Evolutionary conservation across 2,113 vertebrate genomes (phyloP), one percentile per base, ranked within the genome.

Genomic region (Labrus mixtus): DNA sequence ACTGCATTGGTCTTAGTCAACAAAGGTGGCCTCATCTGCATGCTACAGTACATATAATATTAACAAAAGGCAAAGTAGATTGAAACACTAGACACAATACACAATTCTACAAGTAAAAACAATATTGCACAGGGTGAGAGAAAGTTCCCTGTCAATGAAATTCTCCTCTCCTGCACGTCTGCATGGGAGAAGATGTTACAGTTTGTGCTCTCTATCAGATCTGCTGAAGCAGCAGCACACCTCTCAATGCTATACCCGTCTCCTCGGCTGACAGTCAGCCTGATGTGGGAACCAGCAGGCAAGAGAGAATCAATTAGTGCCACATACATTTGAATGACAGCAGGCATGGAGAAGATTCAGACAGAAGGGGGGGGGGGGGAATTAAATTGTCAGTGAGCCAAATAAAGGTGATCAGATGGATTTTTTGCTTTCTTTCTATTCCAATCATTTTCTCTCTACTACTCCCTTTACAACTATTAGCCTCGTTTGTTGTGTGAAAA

Each of bases 291-390:
- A 75, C 64, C 77, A 86, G 76, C 67, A 50, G 69, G 73, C 64
- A 81, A 82, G 83, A 85, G 68, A 51, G 60, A 86, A 88, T 93
- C 90, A 91, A 94, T 92, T 92, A 92, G 73, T 46, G 76, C 65
- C 68, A 68, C 55, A 60, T 69, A 56, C 19, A 20, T 73, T 71
- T 83, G 83, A 91, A 73, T 84, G 87, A 61, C 85, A 80, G 77
- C 64, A 4, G 39, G 59, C 59, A 81, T 39, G 71, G 73, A 85
- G 73, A 6, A 64, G 81, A 78, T 83, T 80, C 54, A 56, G 62
- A 83, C 50, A 80, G 37, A 46, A 67, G 39, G 53, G 68, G 39
- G 22, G 25, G 25, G 25, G 25, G 25, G 25, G 25, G 25, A 25
- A 25, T 25, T 1, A 25, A 25, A 25, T 25, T 25, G 25, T 25